Percentiles rank a stretch among this genome's conserved stretches.
These are phyloP conservation scores for Ptilodon capucinus DNA, from an alignment of 2,888 invertebrate species.

Conservation along the genomic window DNA sequence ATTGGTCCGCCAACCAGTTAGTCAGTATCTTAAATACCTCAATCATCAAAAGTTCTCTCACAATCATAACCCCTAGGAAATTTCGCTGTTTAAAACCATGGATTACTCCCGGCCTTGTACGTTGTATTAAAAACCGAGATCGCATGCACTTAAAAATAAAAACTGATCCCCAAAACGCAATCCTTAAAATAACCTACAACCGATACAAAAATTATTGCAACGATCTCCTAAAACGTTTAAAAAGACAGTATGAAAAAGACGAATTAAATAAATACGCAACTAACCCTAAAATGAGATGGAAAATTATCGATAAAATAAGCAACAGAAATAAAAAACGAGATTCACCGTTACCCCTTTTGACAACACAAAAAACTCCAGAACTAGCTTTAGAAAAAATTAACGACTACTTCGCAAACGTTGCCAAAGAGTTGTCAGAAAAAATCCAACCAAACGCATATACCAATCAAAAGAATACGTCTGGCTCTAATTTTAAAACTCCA, in stretches of 20 bases:
- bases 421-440: background rate
- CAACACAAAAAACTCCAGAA: background rate
- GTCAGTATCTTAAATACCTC: background rate
- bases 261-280: background rate
- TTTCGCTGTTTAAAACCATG: background rate
- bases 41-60: background rate
- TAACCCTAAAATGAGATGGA: background rate
- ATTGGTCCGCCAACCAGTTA: background rate
- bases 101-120: background rate
- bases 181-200: background rate
- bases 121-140: background rate
- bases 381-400: background rate
- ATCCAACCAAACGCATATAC: too few species aligned
- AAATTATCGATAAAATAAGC: background rate
- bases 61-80: background rate
- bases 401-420: background rate
- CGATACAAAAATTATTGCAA: conserved; percentile 1
- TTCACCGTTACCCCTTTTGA: background rate
- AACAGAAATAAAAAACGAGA: background rate
- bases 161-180: background rate
- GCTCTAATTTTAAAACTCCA: background rate
- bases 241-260: background rate
- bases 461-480: too few species aligned
- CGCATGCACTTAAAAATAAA: background rate
- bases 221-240: background rate